Percentiles rank a stretch among this genome's conserved stretches.
Evolutionary conservation across 1,140 invertebrate genomes (phyloP).

Genomic region (Yoshiicerus persimilis): DNA sequence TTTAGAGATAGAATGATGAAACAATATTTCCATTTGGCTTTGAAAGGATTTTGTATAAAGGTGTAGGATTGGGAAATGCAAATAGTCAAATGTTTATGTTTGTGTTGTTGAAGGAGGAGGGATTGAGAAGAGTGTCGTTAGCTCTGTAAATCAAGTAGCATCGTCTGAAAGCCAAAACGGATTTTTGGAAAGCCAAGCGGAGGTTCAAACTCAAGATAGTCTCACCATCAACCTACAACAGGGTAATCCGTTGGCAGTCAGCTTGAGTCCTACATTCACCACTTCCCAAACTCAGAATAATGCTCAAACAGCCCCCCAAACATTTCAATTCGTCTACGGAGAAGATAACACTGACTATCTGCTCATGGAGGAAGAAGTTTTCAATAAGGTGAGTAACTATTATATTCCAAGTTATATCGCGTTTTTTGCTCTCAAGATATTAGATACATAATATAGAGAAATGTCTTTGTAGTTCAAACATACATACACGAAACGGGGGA

Average conservation of each 20-base stretch:
- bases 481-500: background rate
- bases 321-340: constrained; percentile 45
- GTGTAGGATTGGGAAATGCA: background rate
- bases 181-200: constrained; percentile 9
- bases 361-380: constrained; percentile 46
- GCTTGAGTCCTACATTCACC: constrained; percentile 15
- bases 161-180: constrained; percentile 22
- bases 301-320: constrained; percentile 24
- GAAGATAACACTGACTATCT: constrained; percentile 45
- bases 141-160: constrained; percentile 21
- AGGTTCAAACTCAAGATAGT: background rate
- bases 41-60: background rate
- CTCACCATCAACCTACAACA: background rate
- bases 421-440: no score
- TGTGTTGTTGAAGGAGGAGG: background rate
- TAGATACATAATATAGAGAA: background rate
- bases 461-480: background rate
- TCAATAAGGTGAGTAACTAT: constrained; percentile 42
- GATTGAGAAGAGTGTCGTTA: background rate
- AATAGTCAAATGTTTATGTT: background rate
- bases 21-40: constrained; percentile 4
- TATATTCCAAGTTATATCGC: background rate
- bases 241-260: constrained; percentile 8
- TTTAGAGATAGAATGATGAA: background rate
- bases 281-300: background rate